phyloP scores from a whole-genome alignment of 2,113 vertebrate species.

The Hiodon tergisus region DNA sequence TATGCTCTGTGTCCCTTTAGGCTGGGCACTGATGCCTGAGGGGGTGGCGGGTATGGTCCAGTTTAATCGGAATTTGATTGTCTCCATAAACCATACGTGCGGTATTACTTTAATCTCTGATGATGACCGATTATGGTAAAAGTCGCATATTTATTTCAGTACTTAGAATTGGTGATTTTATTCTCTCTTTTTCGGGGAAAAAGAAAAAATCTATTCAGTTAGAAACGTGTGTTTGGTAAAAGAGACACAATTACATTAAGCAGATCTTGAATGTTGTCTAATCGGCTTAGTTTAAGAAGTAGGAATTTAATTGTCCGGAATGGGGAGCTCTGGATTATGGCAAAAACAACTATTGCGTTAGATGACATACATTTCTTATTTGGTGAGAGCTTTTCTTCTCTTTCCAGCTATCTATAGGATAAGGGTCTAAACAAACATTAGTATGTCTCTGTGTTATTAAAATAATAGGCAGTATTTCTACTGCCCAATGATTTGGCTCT shows the following conservation, averaged over 20 bases:
- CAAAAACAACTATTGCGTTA: not conserved
- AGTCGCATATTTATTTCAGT: not conserved
- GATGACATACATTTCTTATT: not conserved
- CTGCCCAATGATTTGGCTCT: not conserved
- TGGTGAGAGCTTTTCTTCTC: not conserved
- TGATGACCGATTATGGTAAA: not conserved
- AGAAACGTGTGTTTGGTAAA: not conserved
- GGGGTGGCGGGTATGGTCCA: not conserved
- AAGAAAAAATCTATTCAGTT: not conserved
- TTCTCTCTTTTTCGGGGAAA: not conserved
- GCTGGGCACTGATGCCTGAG: not conserved
- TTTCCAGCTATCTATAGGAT: not conserved
- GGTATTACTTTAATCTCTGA: slow-evolving; percentile 16
- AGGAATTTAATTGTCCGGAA: not conserved
- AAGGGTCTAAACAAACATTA: slow-evolving; percentile 8
- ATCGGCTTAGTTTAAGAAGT: not conserved
- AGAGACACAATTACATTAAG: not conserved
- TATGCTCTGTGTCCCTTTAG: not conserved
- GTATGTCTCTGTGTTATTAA: not conserved
- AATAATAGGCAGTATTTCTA: not conserved
- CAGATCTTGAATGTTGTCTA: not conserved
- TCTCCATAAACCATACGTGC: slow-evolving; percentile 22
- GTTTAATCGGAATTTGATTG: slow-evolving; percentile 20
- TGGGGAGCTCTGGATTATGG: not conserved
- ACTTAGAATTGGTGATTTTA: not conserved